A percentile compares a stretch with the other conserved stretches of the same genome.
These are phyloP conservation scores for Eutolmus rufibarbis DNA, from an alignment of 2,888 invertebrate genomes.

Conservation along the genomic window DNA sequence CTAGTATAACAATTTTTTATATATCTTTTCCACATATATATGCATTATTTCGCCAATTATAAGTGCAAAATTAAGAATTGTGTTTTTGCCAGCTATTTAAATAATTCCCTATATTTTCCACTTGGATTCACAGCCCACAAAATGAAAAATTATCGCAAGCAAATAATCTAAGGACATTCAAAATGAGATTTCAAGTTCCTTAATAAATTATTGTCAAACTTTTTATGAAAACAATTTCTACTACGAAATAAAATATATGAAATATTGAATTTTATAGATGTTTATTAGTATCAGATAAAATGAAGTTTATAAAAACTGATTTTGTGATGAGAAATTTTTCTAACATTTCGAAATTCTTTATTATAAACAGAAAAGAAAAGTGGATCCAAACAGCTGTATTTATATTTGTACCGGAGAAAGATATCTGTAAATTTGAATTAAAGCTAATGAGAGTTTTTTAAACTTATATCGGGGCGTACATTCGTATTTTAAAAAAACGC, in stretches of 20 bases:
- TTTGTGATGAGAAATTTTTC: not conserved
- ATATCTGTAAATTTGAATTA: not conserved
- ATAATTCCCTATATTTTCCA: not conserved
- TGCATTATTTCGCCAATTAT: not conserved
- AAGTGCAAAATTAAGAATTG: not conserved
- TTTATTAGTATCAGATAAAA: not conserved
- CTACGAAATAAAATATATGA: not conserved
- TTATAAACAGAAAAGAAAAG: not conserved
- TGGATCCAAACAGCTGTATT: slow-evolving; percentile 34
- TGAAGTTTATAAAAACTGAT: not conserved
- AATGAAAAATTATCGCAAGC: not conserved
- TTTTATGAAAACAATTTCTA: not conserved
- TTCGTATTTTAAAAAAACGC: not conserved
- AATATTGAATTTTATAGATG: not conserved
- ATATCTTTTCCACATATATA: not conserved
- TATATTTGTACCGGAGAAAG: not conserved
- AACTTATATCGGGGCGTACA: not conserved
- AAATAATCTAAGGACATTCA: not conserved
- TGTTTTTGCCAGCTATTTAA: not conserved
- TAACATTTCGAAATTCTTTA: not conserved
- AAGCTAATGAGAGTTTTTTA: not conserved
- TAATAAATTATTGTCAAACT: not conserved
- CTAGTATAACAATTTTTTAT: not conserved
- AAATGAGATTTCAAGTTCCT: slow-evolving; percentile 24
- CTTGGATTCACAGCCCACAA: not conserved